Evolutionary conservation across 2,113 vertebrate genomes (phyloP).

Genomic region (Anolis carolinensis): DNA sequence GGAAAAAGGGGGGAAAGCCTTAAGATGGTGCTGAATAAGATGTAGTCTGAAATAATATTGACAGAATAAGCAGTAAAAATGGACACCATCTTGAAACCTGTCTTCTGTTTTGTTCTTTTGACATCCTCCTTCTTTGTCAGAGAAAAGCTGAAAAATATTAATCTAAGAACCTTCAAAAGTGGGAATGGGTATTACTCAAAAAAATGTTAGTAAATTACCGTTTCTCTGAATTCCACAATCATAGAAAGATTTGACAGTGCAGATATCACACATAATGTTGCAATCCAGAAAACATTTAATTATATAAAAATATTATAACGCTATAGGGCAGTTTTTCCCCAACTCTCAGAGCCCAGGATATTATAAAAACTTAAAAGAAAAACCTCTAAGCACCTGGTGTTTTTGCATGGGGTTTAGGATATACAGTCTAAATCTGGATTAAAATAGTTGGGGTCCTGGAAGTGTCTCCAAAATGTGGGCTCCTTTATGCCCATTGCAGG

Average conservation of each 20-base stretch:
- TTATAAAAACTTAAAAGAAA: no score
- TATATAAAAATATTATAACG: no score
- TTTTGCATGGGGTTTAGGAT: no score
- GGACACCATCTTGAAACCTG: not conserved
- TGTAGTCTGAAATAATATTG: not conserved
- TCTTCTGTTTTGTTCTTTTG: not conserved
- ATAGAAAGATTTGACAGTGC: not conserved
- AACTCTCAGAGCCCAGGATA: no score
- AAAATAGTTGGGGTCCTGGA: no score
- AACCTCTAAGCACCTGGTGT: no score
- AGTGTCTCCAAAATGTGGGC: no score
- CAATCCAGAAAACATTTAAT: not conserved
- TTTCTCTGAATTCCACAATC: conserved; percentile 40
- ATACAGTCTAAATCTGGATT: no score
- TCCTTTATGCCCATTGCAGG: no score
- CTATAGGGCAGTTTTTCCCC: no score
- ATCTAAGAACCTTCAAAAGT: not conserved
- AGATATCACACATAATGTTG: conserved; percentile 52
- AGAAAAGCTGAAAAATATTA: not conserved
- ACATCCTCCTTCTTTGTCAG: not conserved
- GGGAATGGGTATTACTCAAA: not conserved
- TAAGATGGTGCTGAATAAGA: not conserved
- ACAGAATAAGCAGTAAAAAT: not conserved
- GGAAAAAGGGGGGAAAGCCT: not conserved
- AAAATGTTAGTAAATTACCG: conserved; percentile 32